phyloP scores from a whole-genome alignment of 2,113 vertebrate species.

The Mola mola region DNA sequence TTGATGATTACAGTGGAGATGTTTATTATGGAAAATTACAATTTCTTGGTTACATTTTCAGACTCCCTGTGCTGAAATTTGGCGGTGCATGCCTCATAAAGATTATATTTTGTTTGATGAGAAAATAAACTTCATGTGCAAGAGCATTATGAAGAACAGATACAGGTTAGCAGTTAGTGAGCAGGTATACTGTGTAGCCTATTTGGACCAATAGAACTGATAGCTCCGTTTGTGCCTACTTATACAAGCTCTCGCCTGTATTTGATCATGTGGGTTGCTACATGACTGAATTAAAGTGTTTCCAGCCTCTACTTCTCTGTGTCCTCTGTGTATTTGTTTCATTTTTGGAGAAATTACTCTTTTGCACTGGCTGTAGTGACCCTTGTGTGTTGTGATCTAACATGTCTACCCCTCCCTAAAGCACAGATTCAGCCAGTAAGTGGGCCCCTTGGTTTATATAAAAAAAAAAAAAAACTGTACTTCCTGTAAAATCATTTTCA shows the following conservation, averaged over 20 bases:
- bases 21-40: slow-evolving; percentile 5
- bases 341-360: neutral
- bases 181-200: slow-evolving; percentile 27
- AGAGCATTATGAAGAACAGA: too few relatives aligned
- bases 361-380: too few relatives aligned
- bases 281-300: slow-evolving; percentile 57
- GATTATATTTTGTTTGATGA: neutral
- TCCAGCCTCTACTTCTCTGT: neutral
- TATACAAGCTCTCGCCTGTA: slow-evolving; percentile 10
- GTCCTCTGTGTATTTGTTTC: neutral
- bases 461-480: too few relatives aligned
- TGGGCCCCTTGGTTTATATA: too few relatives aligned
- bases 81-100: neutral
- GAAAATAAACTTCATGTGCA: neutral
- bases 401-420: too few relatives aligned
- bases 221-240: slow-evolving; percentile 41
- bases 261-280: slow-evolving; percentile 21
- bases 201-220: slow-evolving; percentile 10
- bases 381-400: too few relatives aligned
- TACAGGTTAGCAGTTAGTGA: neutral
- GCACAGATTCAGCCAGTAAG: too few relatives aligned
- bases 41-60: slow-evolving; percentile 2
- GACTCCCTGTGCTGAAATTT: neutral
- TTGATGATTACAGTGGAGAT: neutral
- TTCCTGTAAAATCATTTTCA: too few relatives aligned